These are phyloP conservation scores for Prunella himalayana DNA, from an alignment of 2,113 vertebrate species.

Conservation along the genomic window DNA sequence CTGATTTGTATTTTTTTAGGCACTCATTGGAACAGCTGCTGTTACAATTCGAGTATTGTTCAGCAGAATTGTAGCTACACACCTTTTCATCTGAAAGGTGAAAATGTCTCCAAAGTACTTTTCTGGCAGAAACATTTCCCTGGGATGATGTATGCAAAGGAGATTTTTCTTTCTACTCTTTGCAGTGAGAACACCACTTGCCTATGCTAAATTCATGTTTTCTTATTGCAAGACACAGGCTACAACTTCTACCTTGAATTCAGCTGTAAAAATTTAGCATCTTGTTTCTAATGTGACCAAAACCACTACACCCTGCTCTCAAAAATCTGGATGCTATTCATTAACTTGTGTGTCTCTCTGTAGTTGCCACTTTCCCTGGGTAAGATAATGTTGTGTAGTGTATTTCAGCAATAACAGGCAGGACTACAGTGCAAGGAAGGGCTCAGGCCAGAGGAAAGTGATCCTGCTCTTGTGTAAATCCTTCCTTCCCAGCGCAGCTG, in stretches of 20 bases:
- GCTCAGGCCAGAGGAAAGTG: not conserved
- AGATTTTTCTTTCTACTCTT: not conserved
- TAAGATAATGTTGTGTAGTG: not conserved
- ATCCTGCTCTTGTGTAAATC: not conserved
- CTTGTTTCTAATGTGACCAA: not conserved
- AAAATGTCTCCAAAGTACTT: not conserved
- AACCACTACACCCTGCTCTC: not conserved
- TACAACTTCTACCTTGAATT: not conserved
- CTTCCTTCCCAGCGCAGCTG: not conserved
- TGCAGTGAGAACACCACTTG: not conserved
- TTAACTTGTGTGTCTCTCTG: not conserved
- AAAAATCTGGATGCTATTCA: not conserved
- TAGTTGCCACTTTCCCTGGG: not conserved
- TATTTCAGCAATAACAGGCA: not conserved
- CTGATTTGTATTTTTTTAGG: not conserved
- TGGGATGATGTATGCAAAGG: not conserved
- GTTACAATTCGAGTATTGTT: not conserved
- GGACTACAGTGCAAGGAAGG: not conserved
- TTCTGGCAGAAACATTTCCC: not conserved
- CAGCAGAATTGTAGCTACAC: not conserved
- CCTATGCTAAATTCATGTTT: not conserved
- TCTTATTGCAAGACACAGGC: not conserved
- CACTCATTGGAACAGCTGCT: not conserved
- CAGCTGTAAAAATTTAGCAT: not conserved
- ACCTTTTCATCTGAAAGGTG: not conserved